Evolutionary conservation across 2,797 vertebrate genomes (phyloP).

Genomic region (Synanceia verrucosa): DNA sequence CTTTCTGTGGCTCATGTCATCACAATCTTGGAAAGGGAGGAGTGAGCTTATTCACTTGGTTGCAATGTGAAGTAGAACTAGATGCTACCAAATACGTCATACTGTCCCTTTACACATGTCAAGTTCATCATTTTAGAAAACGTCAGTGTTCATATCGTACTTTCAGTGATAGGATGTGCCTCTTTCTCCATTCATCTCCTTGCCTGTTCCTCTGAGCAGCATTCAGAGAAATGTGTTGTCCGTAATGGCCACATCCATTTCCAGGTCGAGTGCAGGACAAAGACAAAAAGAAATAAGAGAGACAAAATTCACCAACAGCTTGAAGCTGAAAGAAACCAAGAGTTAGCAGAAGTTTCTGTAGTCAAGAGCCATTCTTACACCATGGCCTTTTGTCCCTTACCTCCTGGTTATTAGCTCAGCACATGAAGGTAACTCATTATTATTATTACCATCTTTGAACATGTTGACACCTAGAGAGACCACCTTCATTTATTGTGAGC

Average conservation of each 20-base stretch:
- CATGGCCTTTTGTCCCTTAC: background rate
- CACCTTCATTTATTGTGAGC: slow-evolving; percentile 21
- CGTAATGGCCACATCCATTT: slow-evolving; percentile 16
- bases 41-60: too few species aligned
- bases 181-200: slow-evolving; percentile 6
- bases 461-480: background rate
- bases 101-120: slow-evolving; percentile 10
- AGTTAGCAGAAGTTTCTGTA: slow-evolving; percentile 38
- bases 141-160: background rate
- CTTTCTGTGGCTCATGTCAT: too few species aligned
- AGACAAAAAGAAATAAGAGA: slow-evolving; percentile 3
- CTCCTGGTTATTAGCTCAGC: background rate
- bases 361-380: background rate
- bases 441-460: slow-evolving; percentile 15
- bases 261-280: slow-evolving; percentile 21
- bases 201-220: slow-evolving; percentile 6
- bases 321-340: background rate
- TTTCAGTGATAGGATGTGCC: background rate
- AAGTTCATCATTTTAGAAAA: background rate
- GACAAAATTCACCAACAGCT: slow-evolving; percentile 1
- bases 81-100: background rate
- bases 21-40: too few species aligned
- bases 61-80: too few species aligned
- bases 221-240: slow-evolving; percentile 24
- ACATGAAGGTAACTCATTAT: slow-evolving; percentile 1